Percentiles rank a stretch among this genome's conserved stretches.
Conservation (phyloP, 2,113 vertebrate species). For the Xiphorhynchus elegans region DNA sequence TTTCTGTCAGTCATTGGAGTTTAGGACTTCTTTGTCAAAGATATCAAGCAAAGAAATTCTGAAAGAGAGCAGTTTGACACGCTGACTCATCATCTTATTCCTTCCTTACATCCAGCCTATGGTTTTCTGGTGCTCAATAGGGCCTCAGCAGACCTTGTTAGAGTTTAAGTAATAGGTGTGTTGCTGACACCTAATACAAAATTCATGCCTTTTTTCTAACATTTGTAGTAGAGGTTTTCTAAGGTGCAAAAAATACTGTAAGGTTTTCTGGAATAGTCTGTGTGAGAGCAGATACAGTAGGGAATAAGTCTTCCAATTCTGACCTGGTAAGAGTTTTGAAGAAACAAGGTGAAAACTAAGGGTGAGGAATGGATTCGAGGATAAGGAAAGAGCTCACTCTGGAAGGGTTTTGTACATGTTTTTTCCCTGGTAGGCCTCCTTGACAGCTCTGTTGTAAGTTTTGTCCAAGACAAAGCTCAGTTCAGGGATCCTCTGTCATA, state of each 20-base stretch:
- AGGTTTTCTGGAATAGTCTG: not conserved
- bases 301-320: not conserved
- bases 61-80: not conserved
- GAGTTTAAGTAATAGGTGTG: not conserved
- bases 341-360: not conserved
- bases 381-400: not conserved
- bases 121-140: not conserved
- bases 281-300: not conserved
- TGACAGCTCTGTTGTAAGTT: not conserved
- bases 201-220: not conserved
- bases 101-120: not conserved
- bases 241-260: not conserved
- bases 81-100: not conserved
- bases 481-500: not conserved
- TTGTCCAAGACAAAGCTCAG: not conserved
- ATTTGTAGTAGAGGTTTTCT: slow-evolving; percentile 5
- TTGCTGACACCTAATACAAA: slow-evolving; percentile 11
- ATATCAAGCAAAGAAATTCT: not conserved
- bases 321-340: not conserved
- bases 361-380: not conserved
- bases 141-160: not conserved
- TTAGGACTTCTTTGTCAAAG: not conserved
- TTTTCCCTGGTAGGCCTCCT: not conserved
- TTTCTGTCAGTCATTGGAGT: not conserved
- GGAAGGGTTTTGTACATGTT: not conserved